Evolutionary conservation across 2,888 invertebrate genomes (phyloP).

Genomic region (Drosophila mercatorum): DNA sequence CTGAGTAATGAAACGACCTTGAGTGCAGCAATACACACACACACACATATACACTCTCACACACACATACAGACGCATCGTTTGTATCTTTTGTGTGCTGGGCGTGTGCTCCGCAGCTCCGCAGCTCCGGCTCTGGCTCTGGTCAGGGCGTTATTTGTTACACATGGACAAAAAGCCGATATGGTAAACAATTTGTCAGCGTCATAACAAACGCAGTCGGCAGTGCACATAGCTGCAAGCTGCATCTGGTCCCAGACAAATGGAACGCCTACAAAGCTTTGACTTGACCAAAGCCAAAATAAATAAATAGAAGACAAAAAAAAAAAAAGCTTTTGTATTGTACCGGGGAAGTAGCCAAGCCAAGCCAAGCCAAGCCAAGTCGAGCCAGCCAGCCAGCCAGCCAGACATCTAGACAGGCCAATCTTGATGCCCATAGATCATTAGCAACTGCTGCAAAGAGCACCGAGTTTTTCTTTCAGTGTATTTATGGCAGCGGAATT

Average conservation of each 20-base stretch:
- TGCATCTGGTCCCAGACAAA: conserved; percentile 49
- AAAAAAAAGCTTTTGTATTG: conserved; percentile 44
- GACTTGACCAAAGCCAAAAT: conserved; percentile 25
- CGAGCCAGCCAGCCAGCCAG: background rate
- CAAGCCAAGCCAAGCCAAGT: conserved; percentile 23
- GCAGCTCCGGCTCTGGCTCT: background rate
- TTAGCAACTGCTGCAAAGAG: conserved; percentile 13
- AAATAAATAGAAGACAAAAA: conserved; percentile 48
- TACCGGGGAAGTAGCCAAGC: conserved; percentile 13
- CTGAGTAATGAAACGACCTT: conserved; percentile 81
- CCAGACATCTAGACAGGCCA: conserved; percentile 55
- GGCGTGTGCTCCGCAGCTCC: conserved; percentile 55
- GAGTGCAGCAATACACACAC: conserved; percentile 65
- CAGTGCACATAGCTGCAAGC: conserved; percentile 22
- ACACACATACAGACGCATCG: conserved; percentile 38
- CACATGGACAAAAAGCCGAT: conserved; percentile 74
- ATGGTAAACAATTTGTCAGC: conserved; percentile 78
- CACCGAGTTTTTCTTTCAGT: conserved; percentile 4
- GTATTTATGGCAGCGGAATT: conserved; percentile 6
- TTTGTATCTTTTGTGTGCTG: conserved; percentile 57
- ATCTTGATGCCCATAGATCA: conserved; percentile 62
- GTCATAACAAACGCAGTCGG: conserved; percentile 57
- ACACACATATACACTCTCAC: conserved; percentile 3
- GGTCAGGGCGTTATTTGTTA: conserved; percentile 70
- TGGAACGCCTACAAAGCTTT: conserved; percentile 56